Evolutionary conservation across 1,140 invertebrate genomes (phyloP).

Genomic region (Cydia fagiglandana): DNA sequence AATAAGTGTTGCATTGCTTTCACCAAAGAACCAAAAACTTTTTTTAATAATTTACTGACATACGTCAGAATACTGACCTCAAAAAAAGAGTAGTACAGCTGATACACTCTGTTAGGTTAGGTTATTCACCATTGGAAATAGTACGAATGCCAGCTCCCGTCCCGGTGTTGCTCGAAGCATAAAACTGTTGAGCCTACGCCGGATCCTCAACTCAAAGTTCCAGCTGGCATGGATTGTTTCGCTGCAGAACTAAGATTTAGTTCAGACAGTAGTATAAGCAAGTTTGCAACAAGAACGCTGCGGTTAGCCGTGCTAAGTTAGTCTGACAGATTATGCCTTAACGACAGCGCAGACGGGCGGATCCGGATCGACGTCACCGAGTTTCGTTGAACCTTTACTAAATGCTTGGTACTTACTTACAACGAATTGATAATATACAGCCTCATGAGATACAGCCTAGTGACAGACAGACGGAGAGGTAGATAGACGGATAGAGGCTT

Average conservation of each 20-base stretch:
- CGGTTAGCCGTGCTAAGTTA: constrained; percentile 37
- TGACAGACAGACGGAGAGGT: no score
- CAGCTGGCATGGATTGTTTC: constrained; percentile 22
- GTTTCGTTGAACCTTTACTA: neutral
- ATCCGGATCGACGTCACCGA: neutral
- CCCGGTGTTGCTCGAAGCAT: neutral
- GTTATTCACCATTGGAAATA: no score
- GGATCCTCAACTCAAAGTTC: constrained; percentile 16
- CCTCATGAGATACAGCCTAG: no score
- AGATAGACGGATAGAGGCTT: no score
- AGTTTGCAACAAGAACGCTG: constrained; percentile 42
- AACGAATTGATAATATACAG: no score
- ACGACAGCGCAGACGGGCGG: constrained; percentile 31
- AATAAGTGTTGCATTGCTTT: no score
- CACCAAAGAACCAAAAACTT: no score
- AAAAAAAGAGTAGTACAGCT: no score
- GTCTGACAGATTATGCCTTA: constrained; percentile 40
- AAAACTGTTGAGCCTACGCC: constrained; percentile 4
- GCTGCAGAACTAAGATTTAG: constrained; percentile 38
- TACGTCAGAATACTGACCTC: no score
- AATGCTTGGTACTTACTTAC: neutral
- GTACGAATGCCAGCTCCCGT: no score
- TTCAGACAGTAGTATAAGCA: constrained; percentile 40
- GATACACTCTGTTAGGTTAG: no score
- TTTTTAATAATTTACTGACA: no score